Base-by-base conservation (phyloP, 2,888 invertebrate species). In the Zygogramma bicolorata region DNA sequence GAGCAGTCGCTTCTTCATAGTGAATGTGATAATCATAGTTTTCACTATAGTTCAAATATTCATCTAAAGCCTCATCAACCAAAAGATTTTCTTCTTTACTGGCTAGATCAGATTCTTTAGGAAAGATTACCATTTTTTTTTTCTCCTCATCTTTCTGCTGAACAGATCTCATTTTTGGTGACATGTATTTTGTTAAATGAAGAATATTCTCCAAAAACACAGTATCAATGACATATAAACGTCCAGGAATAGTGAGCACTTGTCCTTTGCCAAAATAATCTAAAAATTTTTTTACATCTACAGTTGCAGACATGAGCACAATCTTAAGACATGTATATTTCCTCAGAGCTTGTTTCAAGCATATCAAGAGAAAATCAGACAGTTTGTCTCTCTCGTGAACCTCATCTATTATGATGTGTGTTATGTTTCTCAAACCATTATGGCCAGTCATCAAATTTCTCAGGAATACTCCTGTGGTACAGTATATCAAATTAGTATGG, bases 381-480 rank as follows among this genome's bases (percentile, higher is more conserved):
- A 96, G 93, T 83, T 95, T 92, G 86, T 98, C 97, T 0, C 98
- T 90, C 86, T 98, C 98, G 87, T 99, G 99, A 29, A 98, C 93
- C 88, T 99, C 99, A 86, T 99, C 99, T 82, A 98, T 92, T 65
- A 96, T 92, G 53, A 96, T 89, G 86, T 98, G 98, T 0, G 97
- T 95, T 60, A 96, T 92, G 15, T 93, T 90, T 8, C 80, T 75
- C 13, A 95, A 88, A 2, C 92, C 90, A 6, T 89, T 88, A 76
- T 93, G 93, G 1, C 94, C 94, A 1, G 92, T 92, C 93, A 97
- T 96, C 69, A 99, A 88, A 0, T 95, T 96, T 65, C 98, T 89
- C 72, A 99, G 89, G 71, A 97, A 89, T 3, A 97, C 94, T 0
- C 97, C 97, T 84, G 94, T 95, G n/a, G 97, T 97, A 84, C 97